Evolutionary conservation across 1,140 invertebrate genomes (phyloP).

Genomic region (Dreissena rostriformis): DNA sequence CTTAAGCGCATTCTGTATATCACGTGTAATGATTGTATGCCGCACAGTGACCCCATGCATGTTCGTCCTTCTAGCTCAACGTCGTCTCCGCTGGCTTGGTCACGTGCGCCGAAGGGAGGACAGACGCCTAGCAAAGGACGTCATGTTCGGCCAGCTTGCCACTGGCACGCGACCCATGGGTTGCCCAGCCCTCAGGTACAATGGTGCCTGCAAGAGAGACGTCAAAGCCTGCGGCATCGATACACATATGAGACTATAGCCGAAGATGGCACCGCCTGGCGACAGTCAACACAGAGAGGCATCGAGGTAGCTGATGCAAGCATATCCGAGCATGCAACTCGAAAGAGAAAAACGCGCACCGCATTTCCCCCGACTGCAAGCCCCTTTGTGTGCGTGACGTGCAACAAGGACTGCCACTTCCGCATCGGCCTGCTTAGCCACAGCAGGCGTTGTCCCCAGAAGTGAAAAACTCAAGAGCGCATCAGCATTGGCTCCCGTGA

Average conservation of each 20-base stretch:
- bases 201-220: constrained; percentile 7
- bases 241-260: background rate
- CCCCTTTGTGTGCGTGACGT: background rate
- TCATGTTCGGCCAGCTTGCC: constrained; percentile 4
- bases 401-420: background rate
- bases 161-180: background rate
- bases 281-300: background rate
- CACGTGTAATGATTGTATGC: constrained; percentile 26
- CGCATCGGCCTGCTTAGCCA: constrained; percentile 6
- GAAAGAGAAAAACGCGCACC: background rate
- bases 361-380: background rate
- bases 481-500: too few species aligned
- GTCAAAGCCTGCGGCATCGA: background rate
- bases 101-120: constrained; percentile 13
- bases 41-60: constrained; percentile 22
- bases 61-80: too few species aligned
- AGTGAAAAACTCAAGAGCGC: too few species aligned
- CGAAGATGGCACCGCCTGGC: background rate
- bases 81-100: constrained; percentile 23
- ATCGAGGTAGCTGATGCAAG: background rate
- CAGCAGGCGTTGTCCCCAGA: background rate
- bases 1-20: constrained; percentile 21
- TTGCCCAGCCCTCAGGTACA: constrained; percentile 1
- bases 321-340: too few species aligned
- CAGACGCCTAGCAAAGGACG: background rate